Evolutionary conservation across 53 echinoderm and acorn worm species (phyloP).

Genomic region (Holothuria leucospilota): DNA sequence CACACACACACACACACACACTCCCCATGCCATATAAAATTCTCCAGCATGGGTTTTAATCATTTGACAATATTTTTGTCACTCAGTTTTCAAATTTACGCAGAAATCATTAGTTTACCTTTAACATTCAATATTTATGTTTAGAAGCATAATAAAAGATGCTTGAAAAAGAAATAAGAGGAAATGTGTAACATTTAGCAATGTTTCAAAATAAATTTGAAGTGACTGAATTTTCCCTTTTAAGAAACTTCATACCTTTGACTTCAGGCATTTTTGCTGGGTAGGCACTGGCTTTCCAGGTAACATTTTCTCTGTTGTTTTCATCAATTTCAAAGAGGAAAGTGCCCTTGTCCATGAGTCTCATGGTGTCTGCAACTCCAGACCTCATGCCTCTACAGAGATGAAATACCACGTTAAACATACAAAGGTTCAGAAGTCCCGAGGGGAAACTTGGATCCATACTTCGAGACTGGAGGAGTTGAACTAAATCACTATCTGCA

Average conservation of each 20-base stretch:
- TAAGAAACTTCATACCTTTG: background rate
- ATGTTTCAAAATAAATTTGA: no score
- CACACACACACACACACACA: no score
- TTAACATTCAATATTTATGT: no score
- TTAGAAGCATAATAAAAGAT: no score
- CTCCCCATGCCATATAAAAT: no score
- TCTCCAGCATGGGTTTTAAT: no score
- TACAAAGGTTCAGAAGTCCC: conserved; percentile 45
- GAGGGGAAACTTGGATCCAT: conserved; percentile 24
- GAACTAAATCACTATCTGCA: background rate
- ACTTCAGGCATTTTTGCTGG: conserved; percentile 23
- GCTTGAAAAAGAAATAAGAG: no score
- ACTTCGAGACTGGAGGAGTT: conserved; percentile 4
- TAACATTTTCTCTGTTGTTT: conserved; percentile 20
- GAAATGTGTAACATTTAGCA: no score
- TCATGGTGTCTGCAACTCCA: conserved; percentile 32
- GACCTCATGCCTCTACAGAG: conserved; percentile 10
- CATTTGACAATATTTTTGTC: no score
- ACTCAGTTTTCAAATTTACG: no score
- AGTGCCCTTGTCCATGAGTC: conserved; percentile 22
- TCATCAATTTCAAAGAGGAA: conserved; percentile 40
- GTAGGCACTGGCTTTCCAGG: conserved; percentile 11
- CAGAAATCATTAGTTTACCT: no score
- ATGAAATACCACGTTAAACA: conserved; percentile 45
- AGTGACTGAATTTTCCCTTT: no score